Base-by-base conservation (phyloP, 2,797 vertebrate genomes). In the Loris lydekkerianus region DNA sequence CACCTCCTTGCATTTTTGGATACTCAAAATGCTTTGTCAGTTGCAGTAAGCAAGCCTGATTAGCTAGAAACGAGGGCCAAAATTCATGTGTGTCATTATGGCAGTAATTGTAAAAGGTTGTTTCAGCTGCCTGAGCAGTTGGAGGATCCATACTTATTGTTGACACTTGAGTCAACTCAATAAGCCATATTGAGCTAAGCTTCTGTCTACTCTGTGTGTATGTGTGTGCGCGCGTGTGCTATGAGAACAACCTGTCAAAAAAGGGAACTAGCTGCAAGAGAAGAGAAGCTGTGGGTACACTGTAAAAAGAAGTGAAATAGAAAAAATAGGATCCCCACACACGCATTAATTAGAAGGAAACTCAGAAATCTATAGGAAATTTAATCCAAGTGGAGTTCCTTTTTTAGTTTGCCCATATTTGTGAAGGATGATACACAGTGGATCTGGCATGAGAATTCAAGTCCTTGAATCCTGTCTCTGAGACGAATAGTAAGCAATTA, bases 341-440 rank as follows among this genome's bases (percentile, higher is more conserved):
- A 46, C 6, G 9, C 13, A 78, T 34, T 53, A 72, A 75, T 13
- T 83, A 1, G 40, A 82, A n/a, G 29, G 17, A 4, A 87, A 2
- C 18, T 81, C 43, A 95, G 8, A 84, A 96, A 43, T 77, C 14
- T 17, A 40, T 84, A 95, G 25, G 18, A 17, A 70, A 72, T 87
- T 56, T 73, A 58, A 65, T 56, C 27, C 49, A 61, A n/a, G 8
- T 11, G 2, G 72, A 76, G 5, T 65, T 92, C 13, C 83, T 81
- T 67, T 10, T 89, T 81, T 61, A 25, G 9, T 5, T 95, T 90
- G 17, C 14, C 11, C 1, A 56, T 18, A 8, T n/a, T 93, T 31
- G 87, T 75, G 1, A 10, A 67, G 21, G 14, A 21, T 78, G 61
- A 31, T 37, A 49, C 91, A 13, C 0, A 85, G 31, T 7, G n/a